Base-by-base conservation (phyloP, 2,113 vertebrate genomes). In the Plectropomus leopardus region DNA sequence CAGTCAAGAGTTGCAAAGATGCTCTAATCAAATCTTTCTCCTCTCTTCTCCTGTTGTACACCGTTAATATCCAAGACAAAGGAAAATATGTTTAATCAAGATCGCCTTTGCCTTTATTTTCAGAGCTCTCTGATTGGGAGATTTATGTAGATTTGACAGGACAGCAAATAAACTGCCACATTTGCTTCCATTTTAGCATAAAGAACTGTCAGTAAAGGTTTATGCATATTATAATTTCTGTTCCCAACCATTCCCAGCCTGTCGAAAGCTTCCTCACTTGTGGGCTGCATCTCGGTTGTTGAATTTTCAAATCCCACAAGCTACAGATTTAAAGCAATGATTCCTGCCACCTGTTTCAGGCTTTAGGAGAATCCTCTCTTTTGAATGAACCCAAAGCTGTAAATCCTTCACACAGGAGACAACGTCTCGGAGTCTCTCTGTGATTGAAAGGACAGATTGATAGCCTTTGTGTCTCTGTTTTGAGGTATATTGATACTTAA, bases 361-460 rank as follows among this genome's bases (percentile, higher is more conserved):
- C 64, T 72, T 84, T 61, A 61, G 21, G 54, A 63, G 60, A 86
- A 82, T 60, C 64, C 32, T 64, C 30, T 70, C 4, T 55, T 65
- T 67, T 60, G 28, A 84, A 72, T 51, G 15, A 70, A 61, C 19
- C 55, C 51, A 65, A 74, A 83, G 80, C 80, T 40, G 44, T 80
- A 90, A 88, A 83, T 89, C 72, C 59, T 57, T 81, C 23, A 65
- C 60, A 13, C 3, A 32, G 21, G 5, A 7, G 55, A 58, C 36
- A 36, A 23, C 36, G 66, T 51, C 47, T 42, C 23, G 14, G 47
- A 59, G 74, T 73, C 58, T 54, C 70, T 26, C 5, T 45, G 30
- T 44, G 65, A 58, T 32, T 76, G 55, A 75, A 69, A 54, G 36
- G 73, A 61, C 58, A 71, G 75, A 65, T 80, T 83, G 77, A 90